Base-by-base conservation (phyloP, 2,113 vertebrate genomes). In the Lepisosteus osseus region DNA sequence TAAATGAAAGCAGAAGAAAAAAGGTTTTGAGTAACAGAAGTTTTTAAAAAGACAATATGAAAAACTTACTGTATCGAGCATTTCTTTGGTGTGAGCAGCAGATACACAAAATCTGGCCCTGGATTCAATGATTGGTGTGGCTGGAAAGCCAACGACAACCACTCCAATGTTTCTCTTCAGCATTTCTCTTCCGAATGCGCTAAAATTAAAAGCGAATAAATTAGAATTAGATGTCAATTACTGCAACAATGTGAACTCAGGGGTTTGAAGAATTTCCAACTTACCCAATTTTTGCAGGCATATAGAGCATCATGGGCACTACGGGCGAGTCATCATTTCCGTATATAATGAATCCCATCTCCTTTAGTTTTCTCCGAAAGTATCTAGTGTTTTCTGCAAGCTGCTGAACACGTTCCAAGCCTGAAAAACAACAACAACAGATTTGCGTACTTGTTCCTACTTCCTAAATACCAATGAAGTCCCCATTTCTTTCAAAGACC, bases 101-200 rank as follows among this genome's bases (percentile, higher is more conserved):
- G 97, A 98, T 44, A 99, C 77, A 67, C 97, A 99, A 87, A 99
- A 97, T 17, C 97, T 94, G 6, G 97, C 97, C 86, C 97, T 91
- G n/a, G 97, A 98, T 83, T 99, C 97, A 0, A 97, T 96, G 83
- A 99, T 99, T 6, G 97, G 95, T 2, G 97, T 99, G 11, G 97
- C 97, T 13, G 97, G 97, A 81, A 99, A 99, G 42, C 97, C 97
- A 54, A 99, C 97, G 17, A 96, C 97, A 78, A 99, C 96, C 0
- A 96, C 97, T 7, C 95, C 97, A 0, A 99, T 89, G 81, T 97
- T 96, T 73, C 96, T 92, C 86, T 96, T 97, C 78, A 99, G 72
- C 97, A 99, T 97, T 90, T 98, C 97, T 54, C 96, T 90, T 5
- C 97, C 97, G 75, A 99, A 98, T 0, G 97, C 97, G 43, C 97